A percentile compares a stretch with the other conserved stretches of the same genome.
phyloP scores from a whole-genome alignment of 1,140 invertebrate species.

The Melanaphis sacchari region DNA sequence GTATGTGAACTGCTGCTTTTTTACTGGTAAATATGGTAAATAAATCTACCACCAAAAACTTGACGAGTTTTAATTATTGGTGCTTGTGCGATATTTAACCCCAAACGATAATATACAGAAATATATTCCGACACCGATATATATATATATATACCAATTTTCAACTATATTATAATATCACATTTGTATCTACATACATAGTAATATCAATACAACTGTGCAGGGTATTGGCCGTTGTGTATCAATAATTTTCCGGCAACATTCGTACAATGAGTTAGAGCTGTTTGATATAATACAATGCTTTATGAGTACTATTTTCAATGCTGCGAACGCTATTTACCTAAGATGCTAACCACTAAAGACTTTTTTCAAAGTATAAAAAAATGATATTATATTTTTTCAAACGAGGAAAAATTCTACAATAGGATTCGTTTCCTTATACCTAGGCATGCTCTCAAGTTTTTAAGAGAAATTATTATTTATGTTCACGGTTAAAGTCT shows the following conservation, averaged over 20 bases:
- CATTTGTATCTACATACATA: neutral
- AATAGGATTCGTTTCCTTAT: neutral
- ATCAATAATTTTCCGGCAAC: neutral
- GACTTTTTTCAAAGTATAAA: neutral
- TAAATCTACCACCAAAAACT: neutral
- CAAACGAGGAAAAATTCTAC: neutral
- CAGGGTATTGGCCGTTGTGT: neutral
- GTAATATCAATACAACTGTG: neutral
- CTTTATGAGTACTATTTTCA: no score
- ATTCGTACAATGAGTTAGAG: neutral
- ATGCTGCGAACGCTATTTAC: neutral
- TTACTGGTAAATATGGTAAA: neutral
- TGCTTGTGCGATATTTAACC: neutral
- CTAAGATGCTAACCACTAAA: neutral
- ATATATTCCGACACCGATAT: neutral
- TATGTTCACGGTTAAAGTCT: neutral
- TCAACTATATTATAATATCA: neutral
- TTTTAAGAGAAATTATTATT: neutral
- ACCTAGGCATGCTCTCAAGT: neutral
- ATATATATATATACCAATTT: neutral
- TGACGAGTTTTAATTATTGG: neutral
- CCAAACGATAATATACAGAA: neutral
- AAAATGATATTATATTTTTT: neutral
- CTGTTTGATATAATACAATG: neutral
- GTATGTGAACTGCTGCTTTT: neutral